Evolutionary conservation across 2,797 vertebrate species (phyloP).

Genomic region (Hyperoplus lanceolatus): DNA sequence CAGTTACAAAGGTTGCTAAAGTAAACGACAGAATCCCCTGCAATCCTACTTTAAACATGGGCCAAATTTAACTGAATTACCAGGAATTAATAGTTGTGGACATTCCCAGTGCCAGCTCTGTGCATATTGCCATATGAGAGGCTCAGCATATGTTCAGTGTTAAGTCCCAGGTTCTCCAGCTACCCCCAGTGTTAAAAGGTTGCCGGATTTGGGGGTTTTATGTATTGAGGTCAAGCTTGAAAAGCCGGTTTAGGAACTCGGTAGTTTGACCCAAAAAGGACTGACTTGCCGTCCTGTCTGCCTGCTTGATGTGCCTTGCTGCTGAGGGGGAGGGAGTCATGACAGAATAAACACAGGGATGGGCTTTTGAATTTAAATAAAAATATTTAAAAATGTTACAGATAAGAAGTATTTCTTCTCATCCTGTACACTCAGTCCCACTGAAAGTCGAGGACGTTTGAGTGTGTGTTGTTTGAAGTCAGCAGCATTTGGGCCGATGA

Average conservation of each 20-base stretch:
- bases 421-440: neutral
- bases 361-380: conserved; percentile 21
- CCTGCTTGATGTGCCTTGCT: conserved; percentile 36
- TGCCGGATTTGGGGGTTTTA: conserved; percentile 68
- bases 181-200: conserved; percentile 64
- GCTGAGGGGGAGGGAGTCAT: conserved; percentile 22
- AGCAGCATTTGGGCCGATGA: neutral
- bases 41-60: conserved; percentile 41
- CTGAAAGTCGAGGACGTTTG: conserved; percentile 10
- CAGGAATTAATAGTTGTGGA: conserved; percentile 56
- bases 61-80: conserved; percentile 57
- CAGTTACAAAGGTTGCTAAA: conserved; percentile 16
- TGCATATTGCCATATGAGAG: conserved; percentile 63
- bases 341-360: conserved; percentile 11
- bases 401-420: conserved; percentile 1
- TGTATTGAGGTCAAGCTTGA: conserved; percentile 76
- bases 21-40: conserved; percentile 34
- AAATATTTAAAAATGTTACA: conserved; percentile 33
- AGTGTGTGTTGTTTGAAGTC: conserved; percentile 12
- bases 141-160: conserved; percentile 68
- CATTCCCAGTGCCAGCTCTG: conserved; percentile 42
- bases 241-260: conserved; percentile 65
- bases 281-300: conserved; percentile 44
- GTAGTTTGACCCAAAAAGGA: conserved; percentile 62
- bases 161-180: conserved; percentile 57